Evolutionary conservation across 64 coral and sea anemone genomes (phyloP), one percentile per base, ranked within the genome.

Genomic region (Dendrophyllia cribrosa): DNA sequence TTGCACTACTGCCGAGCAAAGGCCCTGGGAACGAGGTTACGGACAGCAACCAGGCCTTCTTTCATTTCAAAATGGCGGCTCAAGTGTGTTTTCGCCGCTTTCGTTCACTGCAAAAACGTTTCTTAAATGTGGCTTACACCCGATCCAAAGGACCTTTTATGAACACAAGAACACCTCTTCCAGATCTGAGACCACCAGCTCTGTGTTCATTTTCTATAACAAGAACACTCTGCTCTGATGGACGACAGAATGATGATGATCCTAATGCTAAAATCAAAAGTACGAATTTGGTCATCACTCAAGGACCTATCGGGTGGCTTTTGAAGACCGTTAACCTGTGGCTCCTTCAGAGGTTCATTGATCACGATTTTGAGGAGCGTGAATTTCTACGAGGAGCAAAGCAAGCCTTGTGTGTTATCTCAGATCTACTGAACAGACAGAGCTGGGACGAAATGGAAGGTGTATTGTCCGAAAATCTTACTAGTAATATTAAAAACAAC

Each of bases 381-480:
- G 95, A 97, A 20, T 97, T 97, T 59, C 75, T 97, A 26, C 66
- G 43, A 49, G 95, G 95, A 17, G 88, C 95, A 4, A 97, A 91
- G 63, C 82, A 94, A 71, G 95, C 95, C 9, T 77, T 97, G 63
- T 77, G 81, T 26, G 78, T 87, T 4, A 58, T 92, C 12, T 97
- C 95, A 1, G 76, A 86, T 3, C 61, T 94, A 66, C 17, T 97
- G 6, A 85, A 81, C 68, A 85, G 87, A 16, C 25, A 51, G 25
- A 81, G 88, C 5, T 64, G 64, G 23, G 88, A 85, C 7, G 92
- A 97, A 65, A 85, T 97, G 59, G 23, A 87, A 6, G 90, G 58
- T 22, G 63, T 97, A 20, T 59, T 73, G 16, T 83, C 88, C 9
- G 24, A 75, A 71, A 94, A 72, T 25, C 77, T 97, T 43, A 71